phyloP scores from a whole-genome alignment of 2,888 invertebrate genomes.

The Papilio protenor region DNA sequence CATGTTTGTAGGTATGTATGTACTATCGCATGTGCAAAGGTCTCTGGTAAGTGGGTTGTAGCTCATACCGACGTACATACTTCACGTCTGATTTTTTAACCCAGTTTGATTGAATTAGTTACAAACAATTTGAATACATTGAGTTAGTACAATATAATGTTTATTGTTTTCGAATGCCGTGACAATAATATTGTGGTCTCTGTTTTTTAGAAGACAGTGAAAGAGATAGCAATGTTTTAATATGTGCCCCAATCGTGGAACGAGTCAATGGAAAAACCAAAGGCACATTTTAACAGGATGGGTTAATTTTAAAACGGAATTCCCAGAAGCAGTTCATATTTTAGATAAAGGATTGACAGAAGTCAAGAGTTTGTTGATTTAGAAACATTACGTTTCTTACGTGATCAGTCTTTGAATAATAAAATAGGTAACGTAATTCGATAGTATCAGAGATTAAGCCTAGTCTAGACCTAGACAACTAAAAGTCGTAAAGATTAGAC shows the following conservation, averaged over 20 bases:
- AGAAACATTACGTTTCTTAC: neutral
- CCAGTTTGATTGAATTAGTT: neutral
- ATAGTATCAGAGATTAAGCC: neutral
- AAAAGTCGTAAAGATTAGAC: too few species aligned
- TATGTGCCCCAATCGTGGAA: neutral
- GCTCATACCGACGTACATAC: neutral
- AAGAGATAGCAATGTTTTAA: neutral
- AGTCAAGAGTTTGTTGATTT: neutral
- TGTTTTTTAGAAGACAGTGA: too few species aligned
- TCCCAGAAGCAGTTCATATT: neutral
- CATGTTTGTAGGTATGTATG: neutral
- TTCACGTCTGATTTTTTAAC: constrained; percentile 14
- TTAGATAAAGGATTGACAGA: neutral
- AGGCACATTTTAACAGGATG: neutral
- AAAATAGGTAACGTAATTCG: neutral
- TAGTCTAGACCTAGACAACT: too few species aligned
- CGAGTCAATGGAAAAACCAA: neutral
- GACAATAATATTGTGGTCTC: neutral
- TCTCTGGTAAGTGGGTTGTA: constrained; percentile 27
- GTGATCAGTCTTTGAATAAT: neutral
- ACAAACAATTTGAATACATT: neutral
- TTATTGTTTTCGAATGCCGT: neutral
- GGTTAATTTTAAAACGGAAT: neutral
- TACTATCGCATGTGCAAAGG: constrained; percentile 33
- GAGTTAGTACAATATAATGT: neutral